phyloP scores from a whole-genome alignment of 2,888 invertebrate species.

The Myathropa florea region DNA sequence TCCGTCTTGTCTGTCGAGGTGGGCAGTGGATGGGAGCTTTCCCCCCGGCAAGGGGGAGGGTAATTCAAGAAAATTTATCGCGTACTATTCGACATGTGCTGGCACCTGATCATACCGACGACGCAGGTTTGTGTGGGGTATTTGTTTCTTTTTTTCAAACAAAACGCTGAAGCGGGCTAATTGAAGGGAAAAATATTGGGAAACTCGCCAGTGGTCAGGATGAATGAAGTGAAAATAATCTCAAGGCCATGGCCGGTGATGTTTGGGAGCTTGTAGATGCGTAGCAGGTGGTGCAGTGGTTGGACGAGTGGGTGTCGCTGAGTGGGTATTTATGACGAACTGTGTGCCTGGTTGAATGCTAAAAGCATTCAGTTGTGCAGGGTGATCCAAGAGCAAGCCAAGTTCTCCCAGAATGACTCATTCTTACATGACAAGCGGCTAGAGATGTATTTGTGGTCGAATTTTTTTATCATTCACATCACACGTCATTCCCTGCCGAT shows the following conservation, averaged over 20 bases:
- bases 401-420: background rate
- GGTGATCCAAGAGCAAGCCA: background rate
- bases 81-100: background rate
- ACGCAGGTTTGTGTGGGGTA: background rate
- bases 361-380: background rate
- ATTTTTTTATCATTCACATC: too few relatives aligned
- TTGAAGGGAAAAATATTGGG: background rate
- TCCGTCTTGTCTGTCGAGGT: too few relatives aligned
- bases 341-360: background rate
- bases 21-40: too few relatives aligned
- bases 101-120: background rate
- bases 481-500: background rate
- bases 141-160: too few relatives aligned
- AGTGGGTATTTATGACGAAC: background rate
- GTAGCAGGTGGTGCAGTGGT: background rate
- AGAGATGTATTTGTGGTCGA: background rate
- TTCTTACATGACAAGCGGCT: background rate
- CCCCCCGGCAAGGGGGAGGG: too few relatives aligned
- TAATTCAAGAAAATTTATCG: background rate
- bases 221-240: slow-evolving; percentile 19
- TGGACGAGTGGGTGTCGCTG: background rate
- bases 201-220: slow-evolving; percentile 1
- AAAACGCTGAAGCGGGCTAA: too few relatives aligned
- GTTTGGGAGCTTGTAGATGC: background rate
- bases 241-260: slow-evolving; percentile 13